These are phyloP conservation scores for Accipiter cooperii DNA, from an alignment of 2,113 vertebrate genomes.

Conservation along the genomic window DNA sequence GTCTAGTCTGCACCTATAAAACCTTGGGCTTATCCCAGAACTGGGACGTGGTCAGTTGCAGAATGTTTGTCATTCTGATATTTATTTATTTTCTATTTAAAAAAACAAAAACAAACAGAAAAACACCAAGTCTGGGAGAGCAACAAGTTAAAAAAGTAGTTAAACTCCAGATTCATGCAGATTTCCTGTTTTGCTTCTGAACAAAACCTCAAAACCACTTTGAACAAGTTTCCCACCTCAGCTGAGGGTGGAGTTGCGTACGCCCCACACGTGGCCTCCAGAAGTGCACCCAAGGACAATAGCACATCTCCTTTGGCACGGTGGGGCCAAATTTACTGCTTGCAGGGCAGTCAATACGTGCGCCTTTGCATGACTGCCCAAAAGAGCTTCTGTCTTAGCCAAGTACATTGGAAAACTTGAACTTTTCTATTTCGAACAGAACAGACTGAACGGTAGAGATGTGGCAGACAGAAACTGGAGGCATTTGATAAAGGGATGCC, in stretches of 20 bases:
- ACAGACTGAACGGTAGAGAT: background rate
- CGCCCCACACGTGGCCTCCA: background rate
- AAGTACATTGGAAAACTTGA: background rate
- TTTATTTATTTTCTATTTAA: background rate
- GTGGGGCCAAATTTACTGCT: background rate
- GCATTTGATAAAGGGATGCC: background rate
- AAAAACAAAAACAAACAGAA: background rate
- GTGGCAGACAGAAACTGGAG: background rate
- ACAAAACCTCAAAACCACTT: conserved; percentile 64
- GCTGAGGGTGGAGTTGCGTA: conserved; percentile 13
- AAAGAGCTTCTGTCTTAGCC: background rate
- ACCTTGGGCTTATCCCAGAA: background rate
- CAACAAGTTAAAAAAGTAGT: background rate
- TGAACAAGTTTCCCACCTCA: conserved; percentile 42
- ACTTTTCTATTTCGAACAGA: background rate
- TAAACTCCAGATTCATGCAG: background rate
- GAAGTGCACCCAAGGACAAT: background rate
- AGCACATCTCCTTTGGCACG: background rate
- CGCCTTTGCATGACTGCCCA: background rate
- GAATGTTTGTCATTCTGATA: background rate
- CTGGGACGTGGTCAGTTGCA: background rate
- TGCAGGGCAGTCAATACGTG: background rate
- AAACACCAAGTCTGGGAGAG: background rate
- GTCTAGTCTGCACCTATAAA: background rate
- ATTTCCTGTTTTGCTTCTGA: conserved; percentile 65